Evolutionary conservation across 2,113 vertebrate species (phyloP).

Genomic region (Etia nguti): DNA sequence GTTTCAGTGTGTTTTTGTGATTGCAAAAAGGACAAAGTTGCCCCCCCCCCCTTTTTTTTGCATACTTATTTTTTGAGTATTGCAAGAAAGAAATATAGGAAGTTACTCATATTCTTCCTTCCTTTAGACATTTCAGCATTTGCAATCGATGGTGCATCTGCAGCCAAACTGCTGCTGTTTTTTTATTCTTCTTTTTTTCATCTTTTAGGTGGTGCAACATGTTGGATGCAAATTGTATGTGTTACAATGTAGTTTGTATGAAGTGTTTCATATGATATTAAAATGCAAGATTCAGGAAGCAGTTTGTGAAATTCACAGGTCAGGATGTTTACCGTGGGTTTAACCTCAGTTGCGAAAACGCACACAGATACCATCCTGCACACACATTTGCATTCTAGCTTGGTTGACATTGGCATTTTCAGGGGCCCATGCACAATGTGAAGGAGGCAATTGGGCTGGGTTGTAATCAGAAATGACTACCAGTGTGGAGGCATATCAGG

Average conservation of each 20-base stretch:
- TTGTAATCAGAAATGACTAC: conserved; percentile 16
- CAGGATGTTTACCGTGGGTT: neutral
- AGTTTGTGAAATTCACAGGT: neutral
- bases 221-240: neutral
- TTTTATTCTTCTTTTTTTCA: neutral
- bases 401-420: neutral
- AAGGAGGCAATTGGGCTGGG: neutral
- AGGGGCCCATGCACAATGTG: neutral
- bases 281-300: neutral
- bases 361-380: neutral
- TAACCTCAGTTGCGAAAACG: neutral
- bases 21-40: neutral
- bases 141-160: neutral
- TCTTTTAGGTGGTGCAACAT: neutral
- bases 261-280: neutral
- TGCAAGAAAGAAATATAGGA: neutral
- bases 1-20: neutral
- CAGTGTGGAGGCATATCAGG: conserved; percentile 22
- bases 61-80: neutral
- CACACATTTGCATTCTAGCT: neutral
- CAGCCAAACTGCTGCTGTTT: neutral
- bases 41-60: neutral
- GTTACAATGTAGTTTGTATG: neutral
- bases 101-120: neutral
- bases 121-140: neutral